phyloP scores from a whole-genome alignment of 2,113 vertebrate species.

The Carassius carassius region DNA sequence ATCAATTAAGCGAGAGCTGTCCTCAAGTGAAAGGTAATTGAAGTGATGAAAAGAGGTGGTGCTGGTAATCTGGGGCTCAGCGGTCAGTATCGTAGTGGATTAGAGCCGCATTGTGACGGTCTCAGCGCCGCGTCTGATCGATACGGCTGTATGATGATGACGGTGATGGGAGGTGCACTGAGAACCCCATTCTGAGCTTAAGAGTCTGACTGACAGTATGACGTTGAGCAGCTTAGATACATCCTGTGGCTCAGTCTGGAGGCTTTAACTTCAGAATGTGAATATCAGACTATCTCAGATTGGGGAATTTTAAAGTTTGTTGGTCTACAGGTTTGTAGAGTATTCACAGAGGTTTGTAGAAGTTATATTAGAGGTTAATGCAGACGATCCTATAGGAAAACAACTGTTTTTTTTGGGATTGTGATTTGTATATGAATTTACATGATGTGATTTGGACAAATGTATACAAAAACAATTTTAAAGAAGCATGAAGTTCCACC shows the following conservation, averaged over 20 bases:
- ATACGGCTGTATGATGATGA: slow-evolving; percentile 35
- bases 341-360: neutral
- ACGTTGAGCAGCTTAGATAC: slow-evolving; percentile 22
- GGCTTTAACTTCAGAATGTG: neutral
- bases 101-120: slow-evolving; percentile 48
- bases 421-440: neutral
- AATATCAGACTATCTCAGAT: neutral
- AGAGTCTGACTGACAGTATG: slow-evolving; percentile 27
- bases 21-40: slow-evolving; percentile 42
- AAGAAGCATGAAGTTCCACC: neutral
- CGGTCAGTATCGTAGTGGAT: slow-evolving; percentile 50
- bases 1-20: slow-evolving; percentile 52
- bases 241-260: neutral
- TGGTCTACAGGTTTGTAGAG: neutral
- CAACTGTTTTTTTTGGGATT: neutral
- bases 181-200: slow-evolving; percentile 11
- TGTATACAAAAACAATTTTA: too few species aligned
- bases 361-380: neutral
- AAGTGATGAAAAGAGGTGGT: slow-evolving; percentile 44
- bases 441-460: neutral
- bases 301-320: neutral
- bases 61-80: slow-evolving; percentile 47
- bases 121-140: slow-evolving; percentile 30
- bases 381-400: neutral
- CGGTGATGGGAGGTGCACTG: neutral